These are phyloP conservation scores for Spheniscus mendiculus DNA, from an alignment of 2,113 vertebrate genomes.

Conservation along the genomic window DNA sequence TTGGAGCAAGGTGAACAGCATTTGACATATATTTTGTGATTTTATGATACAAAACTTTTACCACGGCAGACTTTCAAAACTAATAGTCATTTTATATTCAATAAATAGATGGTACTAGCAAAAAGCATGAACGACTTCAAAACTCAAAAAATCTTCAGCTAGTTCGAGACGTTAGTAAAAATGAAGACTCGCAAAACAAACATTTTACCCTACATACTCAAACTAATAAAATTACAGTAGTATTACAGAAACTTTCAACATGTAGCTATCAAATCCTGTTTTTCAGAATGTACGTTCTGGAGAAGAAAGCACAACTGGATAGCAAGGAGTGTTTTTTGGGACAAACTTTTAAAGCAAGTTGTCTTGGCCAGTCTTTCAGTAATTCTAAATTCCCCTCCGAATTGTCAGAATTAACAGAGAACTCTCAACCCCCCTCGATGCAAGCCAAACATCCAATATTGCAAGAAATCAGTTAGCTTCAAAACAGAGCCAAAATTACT, in stretches of 20 bases:
- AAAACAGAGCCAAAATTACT: constrained; percentile 25
- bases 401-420: constrained; percentile 66
- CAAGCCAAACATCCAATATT: neutral
- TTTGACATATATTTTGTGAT: neutral
- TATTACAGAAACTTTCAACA: neutral
- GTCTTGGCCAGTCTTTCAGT: neutral
- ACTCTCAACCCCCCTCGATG: neutral
- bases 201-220: neutral
- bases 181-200: neutral
- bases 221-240: neutral
- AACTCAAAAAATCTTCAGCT: neutral
- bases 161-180: neutral
- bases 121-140: neutral
- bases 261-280: neutral
- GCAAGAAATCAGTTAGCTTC: constrained; percentile 18
- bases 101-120: neutral
- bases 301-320: neutral
- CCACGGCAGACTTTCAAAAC: neutral
- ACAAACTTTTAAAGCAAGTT: neutral
- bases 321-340: neutral
- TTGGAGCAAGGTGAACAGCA: neutral
- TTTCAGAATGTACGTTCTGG: neutral
- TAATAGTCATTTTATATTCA: neutral
- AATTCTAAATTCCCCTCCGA: constrained; percentile 54
- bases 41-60: neutral